Conservation (phyloP, 2,888 invertebrate species). For the Drosophila rubida region DNA sequence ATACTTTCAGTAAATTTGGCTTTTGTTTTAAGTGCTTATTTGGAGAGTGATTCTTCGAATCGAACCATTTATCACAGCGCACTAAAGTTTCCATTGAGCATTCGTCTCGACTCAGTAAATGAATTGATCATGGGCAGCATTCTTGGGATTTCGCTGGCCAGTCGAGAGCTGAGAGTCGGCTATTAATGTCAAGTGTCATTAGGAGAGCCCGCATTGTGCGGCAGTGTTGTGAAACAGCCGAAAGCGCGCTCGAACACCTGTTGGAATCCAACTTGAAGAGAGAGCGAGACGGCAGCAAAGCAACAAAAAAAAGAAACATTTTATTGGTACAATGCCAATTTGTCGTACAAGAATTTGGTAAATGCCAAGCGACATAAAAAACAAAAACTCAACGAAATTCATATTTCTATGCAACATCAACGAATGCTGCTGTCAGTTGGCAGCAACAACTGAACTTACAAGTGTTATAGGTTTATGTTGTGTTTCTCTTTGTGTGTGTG, state of each 20-base stretch:
- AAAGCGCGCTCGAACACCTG: slow-evolving; percentile 43
- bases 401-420: slow-evolving; percentile 41
- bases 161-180: not conserved
- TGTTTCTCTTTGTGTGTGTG: slow-evolving; percentile 4
- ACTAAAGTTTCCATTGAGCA: not conserved
- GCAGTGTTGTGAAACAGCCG: slow-evolving; percentile 32
- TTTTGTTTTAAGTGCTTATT: not conserved
- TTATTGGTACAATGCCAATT: slow-evolving; percentile 48
- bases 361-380: slow-evolving; percentile 38
- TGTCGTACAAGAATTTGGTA: slow-evolving; percentile 55
- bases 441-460: slow-evolving; percentile 47
- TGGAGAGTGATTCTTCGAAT: not conserved
- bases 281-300: no score
- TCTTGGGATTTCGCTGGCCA: not conserved
- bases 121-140: slow-evolving; percentile 1
- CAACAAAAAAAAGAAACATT: slow-evolving; percentile 1
- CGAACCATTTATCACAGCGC: not conserved
- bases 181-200: slow-evolving; percentile 26
- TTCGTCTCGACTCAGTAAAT: not conserved
- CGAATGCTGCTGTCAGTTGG: slow-evolving; percentile 27
- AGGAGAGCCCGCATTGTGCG: slow-evolving; percentile 24
- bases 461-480: slow-evolving; percentile 46
- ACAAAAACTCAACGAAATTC: slow-evolving; percentile 33
- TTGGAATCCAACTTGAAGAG: slow-evolving; percentile 16
- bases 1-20: no score